Evolutionary conservation across 2,113 vertebrate species (phyloP).

Genomic region (Peromyscus polionotus): DNA sequence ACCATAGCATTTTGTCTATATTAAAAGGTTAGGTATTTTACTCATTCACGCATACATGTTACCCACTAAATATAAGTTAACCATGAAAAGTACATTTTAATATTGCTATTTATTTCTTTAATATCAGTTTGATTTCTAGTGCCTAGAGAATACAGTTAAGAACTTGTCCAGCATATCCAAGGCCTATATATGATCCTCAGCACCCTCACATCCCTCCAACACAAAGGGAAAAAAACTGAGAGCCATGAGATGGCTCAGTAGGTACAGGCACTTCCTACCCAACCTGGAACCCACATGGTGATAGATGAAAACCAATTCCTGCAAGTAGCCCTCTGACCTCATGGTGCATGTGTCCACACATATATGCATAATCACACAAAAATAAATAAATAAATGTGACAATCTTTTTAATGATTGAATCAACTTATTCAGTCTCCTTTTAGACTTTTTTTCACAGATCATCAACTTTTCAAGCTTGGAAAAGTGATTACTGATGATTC

Average conservation of each 20-base stretch:
- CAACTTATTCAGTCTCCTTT: not conserved
- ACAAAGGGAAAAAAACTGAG: not conserved
- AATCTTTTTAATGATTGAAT: not conserved
- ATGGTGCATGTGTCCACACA: not conserved
- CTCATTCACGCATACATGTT: not conserved
- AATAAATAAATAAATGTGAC: not conserved
- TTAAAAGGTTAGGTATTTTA: conserved; percentile 48
- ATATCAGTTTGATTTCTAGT: conserved; percentile 5
- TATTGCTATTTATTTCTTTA: conserved; percentile 19
- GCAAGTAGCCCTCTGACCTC: not conserved
- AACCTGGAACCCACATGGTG: not conserved
- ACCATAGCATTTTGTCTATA: not conserved
- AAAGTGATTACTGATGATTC: conserved; percentile 9
- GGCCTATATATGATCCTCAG: not conserved
- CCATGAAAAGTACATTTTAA: conserved; percentile 2
- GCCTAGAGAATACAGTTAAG: not conserved
- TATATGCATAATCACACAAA: not conserved
- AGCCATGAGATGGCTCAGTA: not conserved
- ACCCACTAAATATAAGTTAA: conserved; percentile 23
- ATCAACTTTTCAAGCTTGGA: conserved; percentile 20
- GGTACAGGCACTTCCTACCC: not conserved
- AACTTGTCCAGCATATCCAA: not conserved
- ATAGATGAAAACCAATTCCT: not conserved
- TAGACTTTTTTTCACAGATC: not conserved
- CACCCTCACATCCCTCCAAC: not conserved